Evolutionary conservation across 2,888 invertebrate species (phyloP).

Genomic region (Protophormia terraenovae): DNA sequence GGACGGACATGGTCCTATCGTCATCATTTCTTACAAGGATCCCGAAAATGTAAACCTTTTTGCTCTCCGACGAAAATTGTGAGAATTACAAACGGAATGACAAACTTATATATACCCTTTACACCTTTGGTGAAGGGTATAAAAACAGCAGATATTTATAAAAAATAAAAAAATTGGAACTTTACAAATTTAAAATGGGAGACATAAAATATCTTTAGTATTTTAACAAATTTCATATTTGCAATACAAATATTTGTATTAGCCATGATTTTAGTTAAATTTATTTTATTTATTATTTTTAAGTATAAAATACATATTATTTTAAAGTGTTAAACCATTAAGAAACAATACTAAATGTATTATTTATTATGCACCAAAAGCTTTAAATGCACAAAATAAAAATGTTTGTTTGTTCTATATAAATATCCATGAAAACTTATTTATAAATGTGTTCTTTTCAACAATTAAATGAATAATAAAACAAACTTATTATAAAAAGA

Average conservation of each 20-base stretch:
- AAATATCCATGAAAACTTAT: conserved; percentile 26
- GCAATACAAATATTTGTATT: background rate
- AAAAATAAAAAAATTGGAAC: too few species aligned
- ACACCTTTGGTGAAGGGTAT: too few species aligned
- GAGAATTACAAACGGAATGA: too few species aligned
- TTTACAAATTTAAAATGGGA: too few species aligned
- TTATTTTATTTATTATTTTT: conserved; percentile 16
- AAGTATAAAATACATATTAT: conserved; percentile 30
- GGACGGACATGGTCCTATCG: too few species aligned
- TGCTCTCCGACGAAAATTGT: too few species aligned
- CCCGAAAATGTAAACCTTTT: too few species aligned
- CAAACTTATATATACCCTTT: too few species aligned
- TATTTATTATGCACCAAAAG: conserved; percentile 56
- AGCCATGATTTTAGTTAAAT: conserved; percentile 42
- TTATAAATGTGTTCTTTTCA: conserved; percentile 8
- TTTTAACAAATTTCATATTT: conserved; percentile 30
- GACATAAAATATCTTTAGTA: background rate
- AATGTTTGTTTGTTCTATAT: conserved; percentile 34
- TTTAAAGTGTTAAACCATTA: conserved; percentile 2
- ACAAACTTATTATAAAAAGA: background rate
- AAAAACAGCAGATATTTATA: too few species aligned
- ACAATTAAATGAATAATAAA: conserved; percentile 24
- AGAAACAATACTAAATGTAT: conserved; percentile 36
- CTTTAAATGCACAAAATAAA: conserved; percentile 58
- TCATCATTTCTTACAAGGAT: too few species aligned